Base-by-base conservation (phyloP, 2,797 vertebrate genomes). In the Spea hammondii region DNA sequence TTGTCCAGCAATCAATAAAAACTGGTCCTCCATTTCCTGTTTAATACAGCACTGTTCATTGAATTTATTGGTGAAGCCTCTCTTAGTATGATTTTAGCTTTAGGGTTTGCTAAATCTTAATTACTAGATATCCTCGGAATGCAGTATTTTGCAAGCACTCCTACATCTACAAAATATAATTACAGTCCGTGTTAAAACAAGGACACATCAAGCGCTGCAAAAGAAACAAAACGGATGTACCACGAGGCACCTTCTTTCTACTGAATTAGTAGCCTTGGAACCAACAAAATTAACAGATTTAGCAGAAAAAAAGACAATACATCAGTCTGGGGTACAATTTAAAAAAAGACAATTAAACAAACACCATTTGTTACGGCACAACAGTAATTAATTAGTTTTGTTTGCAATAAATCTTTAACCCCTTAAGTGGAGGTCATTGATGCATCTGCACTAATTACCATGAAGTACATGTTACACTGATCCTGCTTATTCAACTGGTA, bases 51-150 rank as follows among this genome's bases (percentile, higher is more conserved):
- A 8, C 60, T 68, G 74, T 66, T 79, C 69, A 72, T 68, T 81
- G 76, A 72, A 81, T 72, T 77, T 74, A 77, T 64, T 81, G 79
- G n/a, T 54, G 79, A 71, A 72, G 72, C 64, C 54, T 81, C 64
- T 81, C 62, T 0, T 54, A 68, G 51, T 17, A 71, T 49, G 9
- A 65, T 55, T 66, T 76, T 66, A 51, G 74, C 79, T 77, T 74
- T 57, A 74, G 47, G 14, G 77, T 64, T 70, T 66, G 71, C 79
- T 76, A 67, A 69, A 78, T 67, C 55, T 72, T 82, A 78, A 53
- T 74, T 72, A 75, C 54, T 4, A 74, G 13, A 6, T 12, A 65
- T 8, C 45, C 53, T 75, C 8, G 59, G 79, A 75, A 75, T 8
- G 0, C 2, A 50, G 46, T 13, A 10, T 54, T 76, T 54, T 62